Evolutionary conservation across 2,797 vertebrate species (phyloP).

Genomic region (Microctenopoma lineatum): DNA sequence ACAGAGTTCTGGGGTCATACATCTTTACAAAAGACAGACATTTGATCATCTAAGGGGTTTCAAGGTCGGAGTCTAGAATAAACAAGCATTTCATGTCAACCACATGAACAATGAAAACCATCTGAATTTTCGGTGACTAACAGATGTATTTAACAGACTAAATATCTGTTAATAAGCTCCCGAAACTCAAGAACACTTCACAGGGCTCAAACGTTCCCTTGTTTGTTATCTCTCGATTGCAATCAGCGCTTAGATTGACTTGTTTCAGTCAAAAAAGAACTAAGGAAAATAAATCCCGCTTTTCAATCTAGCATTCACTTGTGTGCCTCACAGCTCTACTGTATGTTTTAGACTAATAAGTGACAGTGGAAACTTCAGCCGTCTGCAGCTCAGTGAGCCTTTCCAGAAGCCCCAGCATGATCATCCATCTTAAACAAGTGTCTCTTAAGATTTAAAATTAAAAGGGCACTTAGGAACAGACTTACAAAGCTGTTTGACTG

Average conservation of each 20-base stretch:
- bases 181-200: conserved; percentile 42
- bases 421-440: conserved; percentile 59
- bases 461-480: conserved; percentile 43
- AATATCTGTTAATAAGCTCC: conserved; percentile 45
- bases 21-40: conserved; percentile 28
- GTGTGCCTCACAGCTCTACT: conserved; percentile 30
- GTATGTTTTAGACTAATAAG: conserved; percentile 34
- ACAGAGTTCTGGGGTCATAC: conserved; percentile 42
- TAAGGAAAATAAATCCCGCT: conserved; percentile 48
- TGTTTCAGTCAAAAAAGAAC: conserved; percentile 17
- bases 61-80: conserved; percentile 41
- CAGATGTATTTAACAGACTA: conserved; percentile 42
- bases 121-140: conserved; percentile 38
- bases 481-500: conserved; percentile 36
- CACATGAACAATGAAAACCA: conserved; percentile 53
- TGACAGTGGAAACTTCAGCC: conserved; percentile 54
- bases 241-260: conserved; percentile 23
- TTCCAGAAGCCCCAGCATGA: conserved; percentile 49
- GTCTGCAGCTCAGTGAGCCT: conserved; percentile 44
- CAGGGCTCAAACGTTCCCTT: conserved; percentile 31
- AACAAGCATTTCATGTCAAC: conserved; percentile 51
- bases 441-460: conserved; percentile 63
- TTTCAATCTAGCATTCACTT: conserved; percentile 27
- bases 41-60: conserved; percentile 45
- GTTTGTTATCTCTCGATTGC: conserved; percentile 59